A percentile compares a stretch with the other conserved stretches of the same genome.
Conservation (phyloP, 2,113 vertebrate genomes). For the Antechinus stuartii region DNA sequence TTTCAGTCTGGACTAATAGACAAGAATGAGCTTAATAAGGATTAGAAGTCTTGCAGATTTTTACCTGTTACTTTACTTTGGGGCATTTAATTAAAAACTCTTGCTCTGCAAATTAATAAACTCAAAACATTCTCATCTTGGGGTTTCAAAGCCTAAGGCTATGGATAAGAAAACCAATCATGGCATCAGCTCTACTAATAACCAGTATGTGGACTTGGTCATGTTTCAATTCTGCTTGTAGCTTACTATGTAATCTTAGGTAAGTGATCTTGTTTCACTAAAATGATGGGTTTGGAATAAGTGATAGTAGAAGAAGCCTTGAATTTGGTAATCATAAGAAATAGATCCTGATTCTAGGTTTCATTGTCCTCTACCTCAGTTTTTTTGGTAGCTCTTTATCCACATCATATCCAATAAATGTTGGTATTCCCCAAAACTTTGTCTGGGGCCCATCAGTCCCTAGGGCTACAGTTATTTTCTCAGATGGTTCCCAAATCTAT, state of each 20-base stretch:
- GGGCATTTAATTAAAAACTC: constrained; percentile 58
- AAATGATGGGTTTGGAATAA: background rate
- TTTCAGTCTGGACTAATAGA: constrained; percentile 9
- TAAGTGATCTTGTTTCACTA: background rate
- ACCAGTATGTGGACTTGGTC: background rate
- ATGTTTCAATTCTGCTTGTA: background rate
- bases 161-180: background rate
- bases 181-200: background rate
- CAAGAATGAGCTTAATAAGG: constrained; percentile 54
- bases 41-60: constrained; percentile 49
- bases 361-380: background rate
- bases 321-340: background rate
- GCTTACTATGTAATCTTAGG: background rate
- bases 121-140: constrained; percentile 51
- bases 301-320: background rate
- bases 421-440: background rate
- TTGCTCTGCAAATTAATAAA: constrained; percentile 37
- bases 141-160: background rate
- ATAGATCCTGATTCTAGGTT: background rate
- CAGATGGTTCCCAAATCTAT: background rate
- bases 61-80: constrained; percentile 41
- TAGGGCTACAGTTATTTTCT: background rate
- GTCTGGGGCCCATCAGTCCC: background rate
- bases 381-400: background rate
- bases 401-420: background rate